phyloP scores from a whole-genome alignment of 2,797 vertebrate species.

The Lagodon rhomboides region DNA sequence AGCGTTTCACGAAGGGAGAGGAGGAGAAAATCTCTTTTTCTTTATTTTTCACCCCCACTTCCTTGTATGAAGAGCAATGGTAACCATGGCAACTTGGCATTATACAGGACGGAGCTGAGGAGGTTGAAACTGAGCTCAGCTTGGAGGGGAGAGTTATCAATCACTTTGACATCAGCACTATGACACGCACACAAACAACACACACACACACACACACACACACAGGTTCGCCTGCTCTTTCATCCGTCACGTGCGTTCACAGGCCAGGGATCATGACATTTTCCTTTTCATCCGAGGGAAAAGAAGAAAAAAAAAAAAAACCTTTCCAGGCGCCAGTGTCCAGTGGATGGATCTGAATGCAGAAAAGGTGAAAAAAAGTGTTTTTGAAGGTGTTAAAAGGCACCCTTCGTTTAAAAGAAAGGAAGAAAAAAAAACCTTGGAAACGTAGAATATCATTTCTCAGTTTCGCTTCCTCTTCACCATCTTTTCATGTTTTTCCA shows the following conservation, averaged over 20 bases:
- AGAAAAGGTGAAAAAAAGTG: not conserved
- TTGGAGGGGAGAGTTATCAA: conserved; percentile 65
- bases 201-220: conserved; percentile 6
- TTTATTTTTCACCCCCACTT: conserved; percentile 26
- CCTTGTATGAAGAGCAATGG: conserved; percentile 61
- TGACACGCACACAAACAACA: conserved; percentile 6
- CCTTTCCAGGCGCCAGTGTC: not conserved
- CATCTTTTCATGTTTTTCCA: conserved; percentile 13
- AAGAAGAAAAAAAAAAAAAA: conserved; percentile 11
- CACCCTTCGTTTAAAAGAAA: not conserved
- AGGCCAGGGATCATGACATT: conserved; percentile 34
- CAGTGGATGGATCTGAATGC: conserved; percentile 6
- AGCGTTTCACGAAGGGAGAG: conserved; percentile 43
- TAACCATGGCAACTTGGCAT: conserved; percentile 78
- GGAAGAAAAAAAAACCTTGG: not conserved
- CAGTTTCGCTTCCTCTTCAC: not conserved
- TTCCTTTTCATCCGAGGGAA: conserved; percentile 28
- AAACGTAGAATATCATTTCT: not conserved
- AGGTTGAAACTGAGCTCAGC: conserved; percentile 64
- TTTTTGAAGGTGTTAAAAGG: not conserved
- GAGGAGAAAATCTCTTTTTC: conserved; percentile 28
- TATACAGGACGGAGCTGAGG: conserved; percentile 65
- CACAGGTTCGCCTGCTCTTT: conserved; percentile 18
- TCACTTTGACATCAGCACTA: conserved; percentile 63
- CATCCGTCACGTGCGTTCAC: conserved; percentile 39